Base-by-base conservation (phyloP, 1,140 invertebrate genomes). In the Meteorus sp. region DNA sequence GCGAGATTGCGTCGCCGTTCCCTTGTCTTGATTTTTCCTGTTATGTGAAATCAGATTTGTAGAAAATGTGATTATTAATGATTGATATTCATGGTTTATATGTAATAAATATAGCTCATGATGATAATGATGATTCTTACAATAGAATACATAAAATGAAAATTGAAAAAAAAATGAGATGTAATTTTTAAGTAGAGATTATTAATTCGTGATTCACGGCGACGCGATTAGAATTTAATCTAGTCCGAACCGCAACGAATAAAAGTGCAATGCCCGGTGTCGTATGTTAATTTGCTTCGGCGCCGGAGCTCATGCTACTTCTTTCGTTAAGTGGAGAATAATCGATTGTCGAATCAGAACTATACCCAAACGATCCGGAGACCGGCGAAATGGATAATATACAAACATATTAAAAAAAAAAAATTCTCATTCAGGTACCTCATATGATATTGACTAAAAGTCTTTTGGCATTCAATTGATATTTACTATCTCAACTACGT, bases 161-260 rank as follows among this genome's bases (percentile, higher is more conserved):
- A 5, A 4, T 41, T 41, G 8, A 13, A 17, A 29, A 31, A 8
- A 48, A 31, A 17, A 23, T 31, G 19, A 31, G n/a, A 29, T 48
- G 25, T 17, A 48, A n/a, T n/a, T n/a, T n/a, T 31, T 48, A 31
- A 29, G 23, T 13, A 8, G n/a, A 31, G 13, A 33, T 13, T 48
- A 31, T 19, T 31, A 27, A 48, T 8, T 48, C 22, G 11, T 20
- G 3, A 22, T 23, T 22, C 1, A 48, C 39, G 39, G 53, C 51
- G 39, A 44, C 58, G 44, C 37, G 41, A 51, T 60, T 60, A 54
- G 58, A 53, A 52, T n/a, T 60, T 54, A 60, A 60, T 60, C 58
- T 60, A 60, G 58, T 60, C 58, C 53, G 48, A 41, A 20, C 29
- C 58, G 43, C 43, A 50, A 55, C 43, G 31, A 55, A 59, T 48